phyloP scores from a whole-genome alignment of 2,888 invertebrate species.

The Sympetrum striolatum region DNA sequence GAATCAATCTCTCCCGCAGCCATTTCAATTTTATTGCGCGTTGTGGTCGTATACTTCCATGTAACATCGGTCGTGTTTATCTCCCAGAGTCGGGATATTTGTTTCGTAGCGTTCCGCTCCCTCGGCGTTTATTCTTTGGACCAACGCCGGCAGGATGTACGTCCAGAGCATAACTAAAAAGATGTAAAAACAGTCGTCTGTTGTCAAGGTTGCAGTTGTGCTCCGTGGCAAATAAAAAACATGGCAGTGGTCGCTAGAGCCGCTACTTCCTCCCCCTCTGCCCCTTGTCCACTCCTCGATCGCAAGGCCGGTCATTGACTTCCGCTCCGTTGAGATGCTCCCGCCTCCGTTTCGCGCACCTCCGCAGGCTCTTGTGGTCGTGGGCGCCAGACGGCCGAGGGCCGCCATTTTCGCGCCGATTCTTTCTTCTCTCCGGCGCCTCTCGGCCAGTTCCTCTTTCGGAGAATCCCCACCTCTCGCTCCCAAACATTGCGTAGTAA shows the following conservation, averaged over 20 bases:
- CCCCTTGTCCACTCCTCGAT: background rate
- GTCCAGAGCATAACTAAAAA: background rate
- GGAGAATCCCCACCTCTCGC: too few species aligned
- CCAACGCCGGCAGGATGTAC: background rate
- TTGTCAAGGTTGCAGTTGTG: background rate
- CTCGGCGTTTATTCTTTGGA: background rate
- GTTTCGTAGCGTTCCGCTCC: background rate
- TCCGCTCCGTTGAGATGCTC: background rate
- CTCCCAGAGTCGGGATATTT: background rate
- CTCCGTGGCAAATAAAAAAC: background rate
- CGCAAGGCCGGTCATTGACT: constrained; percentile 24
- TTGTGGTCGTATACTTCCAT: too few species aligned
- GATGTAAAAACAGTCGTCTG: background rate
- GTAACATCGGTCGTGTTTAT: too few species aligned
- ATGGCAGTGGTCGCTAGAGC: background rate
- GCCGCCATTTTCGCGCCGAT: too few species aligned
- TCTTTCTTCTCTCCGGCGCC: too few species aligned
- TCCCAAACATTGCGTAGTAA: too few species aligned
- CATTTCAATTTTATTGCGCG: too few species aligned
- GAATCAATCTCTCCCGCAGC: too few species aligned
- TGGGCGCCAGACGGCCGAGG: too few species aligned
- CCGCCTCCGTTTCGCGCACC: background rate
- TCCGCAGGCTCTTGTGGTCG: too few species aligned
- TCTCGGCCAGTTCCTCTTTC: too few species aligned
- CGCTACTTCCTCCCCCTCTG: background rate